Conservation (phyloP, 2,113 vertebrate species). For the Emydura subglobosa region DNA sequence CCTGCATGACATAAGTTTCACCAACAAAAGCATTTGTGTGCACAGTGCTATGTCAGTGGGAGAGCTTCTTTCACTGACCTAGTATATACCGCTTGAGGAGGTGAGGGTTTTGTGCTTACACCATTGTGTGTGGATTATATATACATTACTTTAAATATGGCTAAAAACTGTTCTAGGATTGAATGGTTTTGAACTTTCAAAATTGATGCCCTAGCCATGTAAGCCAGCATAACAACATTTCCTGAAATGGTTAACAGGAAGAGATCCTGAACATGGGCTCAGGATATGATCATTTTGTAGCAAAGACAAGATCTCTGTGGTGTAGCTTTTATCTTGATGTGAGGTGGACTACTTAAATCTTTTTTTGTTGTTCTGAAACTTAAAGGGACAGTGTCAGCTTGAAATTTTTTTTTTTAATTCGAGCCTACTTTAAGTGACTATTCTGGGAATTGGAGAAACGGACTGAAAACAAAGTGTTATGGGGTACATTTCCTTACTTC, state of each 20-base stretch:
- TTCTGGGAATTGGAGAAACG: not conserved
- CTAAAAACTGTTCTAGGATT: not conserved
- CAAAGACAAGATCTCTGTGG: too few relatives aligned
- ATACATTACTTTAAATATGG: not conserved
- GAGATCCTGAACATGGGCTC: not conserved
- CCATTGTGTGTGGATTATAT: too few relatives aligned
- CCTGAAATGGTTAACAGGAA: rapidly evolving
- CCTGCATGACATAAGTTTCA: too few relatives aligned
- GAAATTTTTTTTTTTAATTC: not conserved
- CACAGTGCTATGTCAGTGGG: too few relatives aligned
- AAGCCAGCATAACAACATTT: rapidly evolving
- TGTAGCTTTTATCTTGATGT: not conserved
- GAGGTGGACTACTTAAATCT: not conserved
- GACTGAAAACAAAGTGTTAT: not conserved
- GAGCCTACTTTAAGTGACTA: not conserved
- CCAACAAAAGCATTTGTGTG: too few relatives aligned
- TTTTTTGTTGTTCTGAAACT: not conserved
- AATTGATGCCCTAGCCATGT: rapidly evolving
- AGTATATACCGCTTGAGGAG: too few relatives aligned
- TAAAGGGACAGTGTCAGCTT: not conserved
- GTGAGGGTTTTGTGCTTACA: too few relatives aligned
- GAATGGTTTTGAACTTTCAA: not conserved
- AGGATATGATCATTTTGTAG: not conserved
- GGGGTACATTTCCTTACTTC: not conserved
- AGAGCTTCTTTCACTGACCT: too few relatives aligned